Evolutionary conservation across 1,140 invertebrate species (phyloP), one percentile per base, ranked within the genome.

Genomic region (Hermetia illucens): DNA sequence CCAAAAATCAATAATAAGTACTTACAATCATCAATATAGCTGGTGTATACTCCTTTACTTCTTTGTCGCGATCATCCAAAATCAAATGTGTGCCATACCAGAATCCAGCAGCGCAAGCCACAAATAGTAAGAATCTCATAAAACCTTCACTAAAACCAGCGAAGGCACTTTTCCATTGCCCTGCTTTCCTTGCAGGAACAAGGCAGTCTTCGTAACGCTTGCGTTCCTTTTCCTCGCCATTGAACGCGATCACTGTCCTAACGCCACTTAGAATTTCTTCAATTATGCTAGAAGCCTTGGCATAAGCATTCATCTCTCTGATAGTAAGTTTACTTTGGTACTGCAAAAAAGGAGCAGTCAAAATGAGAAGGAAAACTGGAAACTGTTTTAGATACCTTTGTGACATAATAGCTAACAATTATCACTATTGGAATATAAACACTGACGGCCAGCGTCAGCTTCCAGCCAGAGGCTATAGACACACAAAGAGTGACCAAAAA

Each of bases 61-160:
- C 43, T 19, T 43, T 47, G 19, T 44, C 31, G 3, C 56, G 49
- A 40, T 58, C 52, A 16, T 71, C 65, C 36, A 79, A 50, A 27
- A 86, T 76, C 16, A 87, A 60, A 30, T 72, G 68, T 0, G 81
- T 75, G 0, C 84, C 87, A 55, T 87, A 88, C 81, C 82, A 91
- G 56, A 90, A 89, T 0, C 82, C 74, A 0, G 88, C 53, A 0
- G 81, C 75, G 49, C 86, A 87, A 8, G 75, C 75, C n/a, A 72
- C 61, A 48, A 85, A 91, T 33, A 87, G 77, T 39, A 86, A 77
- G 42, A 87, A 70, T 73, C 83, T 86, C 63, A 85, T 75, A 20
- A 83, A 69, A 3, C 79, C 79, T 18, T 78, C 70, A 10, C 81
- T 80, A 3, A 82, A 55, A 0, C 81, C 85, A 1, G 77, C 79